Evolutionary conservation across 2,888 invertebrate genomes (phyloP).

Genomic region (Caenorhabditis plicata): DNA sequence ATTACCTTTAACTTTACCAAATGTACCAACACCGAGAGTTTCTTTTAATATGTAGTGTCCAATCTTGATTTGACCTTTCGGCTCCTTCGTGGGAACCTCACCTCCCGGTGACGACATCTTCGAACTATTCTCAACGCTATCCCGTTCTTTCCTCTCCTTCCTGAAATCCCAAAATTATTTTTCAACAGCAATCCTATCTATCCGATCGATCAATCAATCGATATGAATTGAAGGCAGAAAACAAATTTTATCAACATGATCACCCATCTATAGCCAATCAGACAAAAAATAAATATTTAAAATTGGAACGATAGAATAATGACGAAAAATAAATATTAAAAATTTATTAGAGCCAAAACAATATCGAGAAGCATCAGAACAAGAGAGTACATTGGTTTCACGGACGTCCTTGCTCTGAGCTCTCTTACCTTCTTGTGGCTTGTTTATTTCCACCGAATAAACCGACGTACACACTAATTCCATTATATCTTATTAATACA

Average conservation of each 20-base stretch:
- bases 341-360: conserved; percentile 1
- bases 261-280: conserved; percentile 2
- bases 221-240: too few relatives aligned
- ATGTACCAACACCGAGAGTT: conserved; percentile 93
- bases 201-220: too few relatives aligned
- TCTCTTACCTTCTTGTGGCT: not conserved
- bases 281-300: not conserved
- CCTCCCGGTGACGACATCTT: conserved; percentile 37
- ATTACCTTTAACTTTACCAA: conserved; percentile 94
- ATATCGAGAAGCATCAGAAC: not conserved
- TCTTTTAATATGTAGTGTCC: conserved; percentile 94
- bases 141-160: conserved; percentile 48
- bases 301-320: conserved; percentile 1
- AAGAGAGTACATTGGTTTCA: not conserved
- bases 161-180: too few relatives aligned
- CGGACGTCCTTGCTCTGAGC: not conserved
- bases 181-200: too few relatives aligned
- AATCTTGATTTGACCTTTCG: conserved; percentile 71
- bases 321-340: not conserved
- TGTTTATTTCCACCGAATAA: conserved; percentile 1
- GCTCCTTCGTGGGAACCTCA: conserved; percentile 42
- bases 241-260: not conserved
- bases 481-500: too few relatives aligned
- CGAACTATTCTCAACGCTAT: conserved; percentile 24
- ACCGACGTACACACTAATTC: too few relatives aligned